phyloP scores from a whole-genome alignment of 2,888 invertebrate species.

The Eremobia ochroleuca region DNA sequence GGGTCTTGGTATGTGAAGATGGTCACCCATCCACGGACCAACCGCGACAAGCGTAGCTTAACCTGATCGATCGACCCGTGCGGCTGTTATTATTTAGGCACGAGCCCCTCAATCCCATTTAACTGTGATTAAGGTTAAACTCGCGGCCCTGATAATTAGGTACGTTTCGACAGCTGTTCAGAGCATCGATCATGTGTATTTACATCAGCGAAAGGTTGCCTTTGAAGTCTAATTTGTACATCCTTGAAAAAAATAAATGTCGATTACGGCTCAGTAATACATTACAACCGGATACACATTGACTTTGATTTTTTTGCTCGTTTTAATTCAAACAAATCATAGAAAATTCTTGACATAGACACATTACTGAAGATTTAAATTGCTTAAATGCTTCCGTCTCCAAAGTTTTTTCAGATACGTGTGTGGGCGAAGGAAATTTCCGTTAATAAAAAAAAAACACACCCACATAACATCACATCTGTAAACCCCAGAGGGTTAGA shows the following conservation, averaged over 20 bases:
- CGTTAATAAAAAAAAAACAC: slow-evolving; percentile 2
- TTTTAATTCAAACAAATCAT: slow-evolving; percentile 41
- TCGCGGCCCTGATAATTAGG: slow-evolving; percentile 49
- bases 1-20: too few species aligned
- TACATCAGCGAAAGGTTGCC: slow-evolving; percentile 50
- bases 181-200: slow-evolving; percentile 26
- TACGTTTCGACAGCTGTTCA: slow-evolving; percentile 46
- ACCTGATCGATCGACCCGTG: too few species aligned
- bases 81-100: too few species aligned
- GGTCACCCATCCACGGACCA: too few species aligned
- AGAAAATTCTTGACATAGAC: slow-evolving; percentile 16
- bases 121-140: slow-evolving; percentile 53
- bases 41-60: too few species aligned
- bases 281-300: slow-evolving; percentile 6
- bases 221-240: slow-evolving; percentile 66
- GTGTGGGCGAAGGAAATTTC: background rate
- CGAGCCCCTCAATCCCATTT: too few species aligned
- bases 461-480: background rate
- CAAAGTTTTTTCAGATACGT: slow-evolving; percentile 19
- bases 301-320: slow-evolving; percentile 42
- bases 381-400: slow-evolving; percentile 6
- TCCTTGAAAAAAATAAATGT: slow-evolving; percentile 62
- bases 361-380: slow-evolving; percentile 24
- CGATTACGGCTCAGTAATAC: slow-evolving; percentile 38
- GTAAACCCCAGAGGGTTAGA: too few species aligned